Percentiles rank a stretch among this genome's conserved stretches.
Conservation (phyloP, 2,888 invertebrate species). For the Hirtodrosophila duncani region DNA sequence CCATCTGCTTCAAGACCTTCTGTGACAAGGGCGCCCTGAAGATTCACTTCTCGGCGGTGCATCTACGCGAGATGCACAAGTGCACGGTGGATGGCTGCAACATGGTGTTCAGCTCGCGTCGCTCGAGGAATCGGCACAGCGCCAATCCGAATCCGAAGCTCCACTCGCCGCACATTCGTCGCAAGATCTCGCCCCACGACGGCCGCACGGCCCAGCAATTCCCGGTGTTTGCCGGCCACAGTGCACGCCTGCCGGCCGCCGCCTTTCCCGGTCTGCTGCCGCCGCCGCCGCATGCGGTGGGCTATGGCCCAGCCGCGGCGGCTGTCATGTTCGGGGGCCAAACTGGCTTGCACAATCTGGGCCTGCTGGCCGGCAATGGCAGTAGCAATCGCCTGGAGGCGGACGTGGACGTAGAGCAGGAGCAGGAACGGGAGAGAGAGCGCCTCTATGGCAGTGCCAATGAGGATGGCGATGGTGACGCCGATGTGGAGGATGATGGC, state of each 20-base stretch:
- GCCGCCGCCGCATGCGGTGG: constrained; percentile 24
- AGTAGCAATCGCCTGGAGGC: too few relatives aligned
- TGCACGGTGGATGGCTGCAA: constrained; percentile 99
- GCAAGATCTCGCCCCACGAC: constrained; percentile 96
- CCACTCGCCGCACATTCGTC: constrained; percentile 94
- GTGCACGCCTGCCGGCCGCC: constrained; percentile 81
- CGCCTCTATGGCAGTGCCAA: constrained; percentile 41
- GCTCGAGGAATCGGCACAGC: constrained; percentile 97
- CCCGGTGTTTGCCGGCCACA: constrained; percentile 84
- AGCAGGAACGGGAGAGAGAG: constrained; percentile 44
- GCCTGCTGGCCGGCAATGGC: constrained; percentile 46
- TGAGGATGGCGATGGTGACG: constrained; percentile 42
- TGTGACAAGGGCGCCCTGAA: constrained; percentile 99
- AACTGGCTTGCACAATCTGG: constrained; percentile 42
- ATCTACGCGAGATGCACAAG: constrained; percentile 99
- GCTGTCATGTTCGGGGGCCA: constrained; percentile 59
- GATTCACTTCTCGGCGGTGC: constrained; percentile 99
- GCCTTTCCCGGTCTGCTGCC: constrained; percentile 77
- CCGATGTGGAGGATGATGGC: constrained; percentile 61
- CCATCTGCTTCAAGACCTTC: constrained; percentile 98
- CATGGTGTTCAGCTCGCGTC: constrained; percentile 98
- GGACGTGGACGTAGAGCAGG: constrained; percentile 48
- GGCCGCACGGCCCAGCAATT: constrained; percentile 89
- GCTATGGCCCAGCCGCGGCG: constrained; percentile 47
- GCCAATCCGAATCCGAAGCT: constrained; percentile 99